phyloP scores from a whole-genome alignment of 1,140 invertebrate genomes.

The Drosophila burlai region DNA sequence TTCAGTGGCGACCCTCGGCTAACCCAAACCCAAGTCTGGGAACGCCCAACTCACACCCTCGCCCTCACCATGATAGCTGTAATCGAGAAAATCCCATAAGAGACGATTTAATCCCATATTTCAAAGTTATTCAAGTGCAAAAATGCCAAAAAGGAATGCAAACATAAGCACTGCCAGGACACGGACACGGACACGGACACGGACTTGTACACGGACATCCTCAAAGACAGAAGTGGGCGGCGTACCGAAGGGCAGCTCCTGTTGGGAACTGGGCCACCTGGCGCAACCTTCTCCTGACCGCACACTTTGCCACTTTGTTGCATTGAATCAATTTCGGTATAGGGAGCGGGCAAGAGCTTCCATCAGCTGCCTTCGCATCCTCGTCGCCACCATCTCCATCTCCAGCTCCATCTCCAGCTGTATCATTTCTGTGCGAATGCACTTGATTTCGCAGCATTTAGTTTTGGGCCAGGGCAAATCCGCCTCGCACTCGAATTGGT shows the following conservation, averaged over 20 bases:
- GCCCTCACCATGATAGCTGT: constrained; percentile 74
- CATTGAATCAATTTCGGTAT: constrained; percentile 48
- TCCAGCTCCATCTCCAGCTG: background rate
- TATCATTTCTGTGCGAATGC: constrained; percentile 42
- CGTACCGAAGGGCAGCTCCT: constrained; percentile 11
- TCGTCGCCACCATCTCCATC: background rate
- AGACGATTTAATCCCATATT: constrained; percentile 84
- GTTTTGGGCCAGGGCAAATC: constrained; percentile 22
- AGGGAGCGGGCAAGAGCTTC: constrained; percentile 5
- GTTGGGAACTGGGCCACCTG: constrained; percentile 75
- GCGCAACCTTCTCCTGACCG: constrained; percentile 49
- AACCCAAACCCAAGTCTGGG: background rate
- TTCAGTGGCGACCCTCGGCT: constrained; percentile 69
- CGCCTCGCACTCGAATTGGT: constrained; percentile 25
- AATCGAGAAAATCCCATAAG: constrained; percentile 83
- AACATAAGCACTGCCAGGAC: constrained; percentile 80
- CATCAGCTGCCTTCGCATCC: constrained; percentile 12
- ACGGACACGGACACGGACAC: constrained; percentile 37
- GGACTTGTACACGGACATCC: constrained; percentile 42
- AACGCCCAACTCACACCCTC: constrained; percentile 17
- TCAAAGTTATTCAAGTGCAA: constrained; percentile 84
- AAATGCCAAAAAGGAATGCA: constrained; percentile 84
- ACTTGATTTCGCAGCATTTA: constrained; percentile 49
- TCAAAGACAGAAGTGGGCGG: constrained; percentile 29
- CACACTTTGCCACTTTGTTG: constrained; percentile 66